Base-by-base conservation (phyloP, 2,113 vertebrate genomes). In the Anarrhichthys ocellatus region DNA sequence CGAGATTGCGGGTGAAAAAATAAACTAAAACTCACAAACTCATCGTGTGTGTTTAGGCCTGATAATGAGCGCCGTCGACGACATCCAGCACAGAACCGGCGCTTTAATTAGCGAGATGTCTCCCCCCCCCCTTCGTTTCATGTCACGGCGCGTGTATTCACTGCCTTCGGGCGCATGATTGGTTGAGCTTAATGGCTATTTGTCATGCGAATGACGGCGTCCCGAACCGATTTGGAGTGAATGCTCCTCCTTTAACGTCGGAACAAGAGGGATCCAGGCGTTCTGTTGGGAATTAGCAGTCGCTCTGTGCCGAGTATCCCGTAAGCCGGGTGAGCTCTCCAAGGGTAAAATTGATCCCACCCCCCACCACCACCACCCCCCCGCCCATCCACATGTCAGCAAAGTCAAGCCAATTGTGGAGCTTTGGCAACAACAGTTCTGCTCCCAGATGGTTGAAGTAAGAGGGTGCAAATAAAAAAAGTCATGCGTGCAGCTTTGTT, bases 171-270 rank as follows among this genome's bases (percentile, higher is more conserved):
- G 59, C 77, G 78, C 46, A 18, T 86, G 85, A 91, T 92, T 87
- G 91, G 89, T 82, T 77, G 83, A 70, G 86, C 84, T 92, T 91
- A 87, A 94, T 88, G 91, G 91, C 84, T 87, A 89, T 93, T 94
- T 92, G 87, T 92, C 91, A 94, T 81, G 87, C 82, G 52, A 92
- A 87, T 66, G 78, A 78, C 44, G 82, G 82, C 54, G 46, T 89
- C 88, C 71, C 80, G 24, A 88, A 91, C 88, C 44, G 77, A 92
- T 92, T 92, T 80, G 84, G 89, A 87, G 71, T n/a, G 73, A 91
- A 85, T 58, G 75, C 80, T 74, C 78, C 85, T 80, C 64, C 83
- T 92, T 87, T 88, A 78, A 73, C 73, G 40, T 85, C 66, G 78
- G 73, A 85, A 89, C 63, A 71, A 88, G 84, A 78, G 83, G 71